Evolutionary conservation across 2,888 invertebrate genomes (phyloP), one percentile per base, ranked within the genome.

Genomic region (Pachydiplax longipennis): DNA sequence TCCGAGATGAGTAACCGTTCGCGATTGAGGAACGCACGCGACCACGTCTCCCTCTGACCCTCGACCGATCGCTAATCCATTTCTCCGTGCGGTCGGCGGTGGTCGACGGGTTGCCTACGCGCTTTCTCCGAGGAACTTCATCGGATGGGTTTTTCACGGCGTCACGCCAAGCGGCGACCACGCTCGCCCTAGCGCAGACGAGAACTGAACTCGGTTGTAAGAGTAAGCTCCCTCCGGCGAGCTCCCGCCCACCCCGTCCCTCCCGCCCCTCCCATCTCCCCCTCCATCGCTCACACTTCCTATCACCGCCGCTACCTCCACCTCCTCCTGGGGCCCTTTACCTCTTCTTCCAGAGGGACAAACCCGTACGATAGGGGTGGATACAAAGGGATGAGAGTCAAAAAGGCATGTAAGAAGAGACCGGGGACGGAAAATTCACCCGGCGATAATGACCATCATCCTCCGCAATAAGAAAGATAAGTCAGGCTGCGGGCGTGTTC

Each of bases 181-280:
- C 87, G 61, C 87, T 87, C 87, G 87, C 87, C 87, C 58, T 87
- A 87, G 37, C 87, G 87, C 87, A 87, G 87, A 61, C 87, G 65
- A 87, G 87, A 87, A 87, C 87, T 87, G 87, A 87, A 87, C 87
- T 87, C 87, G 87, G 65, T 22, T 87, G 65, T 65, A 65, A 87
- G 87, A 65, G 87, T 37, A 65, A n/a, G 87, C 87, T 37, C 61
- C 83, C 87, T 37, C 37, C 61, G 18, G 61, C 35, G 31, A 35
- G 58, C 83, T 53, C 58, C 58, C 87, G 61, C 61, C 87, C 61
- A 53, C 87, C 22, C 83, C 53, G n/a, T 53, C 83, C 83, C 61
- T 53, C 61, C 53, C 83, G n/a, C n/a, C 48, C 82, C 15, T 15
- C n/a, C 15, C n/a, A 2, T 31, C 35, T 37, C 22, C 53, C 65